phyloP scores from a whole-genome alignment of 2,113 vertebrate species.

The Mustela nigripes region DNA sequence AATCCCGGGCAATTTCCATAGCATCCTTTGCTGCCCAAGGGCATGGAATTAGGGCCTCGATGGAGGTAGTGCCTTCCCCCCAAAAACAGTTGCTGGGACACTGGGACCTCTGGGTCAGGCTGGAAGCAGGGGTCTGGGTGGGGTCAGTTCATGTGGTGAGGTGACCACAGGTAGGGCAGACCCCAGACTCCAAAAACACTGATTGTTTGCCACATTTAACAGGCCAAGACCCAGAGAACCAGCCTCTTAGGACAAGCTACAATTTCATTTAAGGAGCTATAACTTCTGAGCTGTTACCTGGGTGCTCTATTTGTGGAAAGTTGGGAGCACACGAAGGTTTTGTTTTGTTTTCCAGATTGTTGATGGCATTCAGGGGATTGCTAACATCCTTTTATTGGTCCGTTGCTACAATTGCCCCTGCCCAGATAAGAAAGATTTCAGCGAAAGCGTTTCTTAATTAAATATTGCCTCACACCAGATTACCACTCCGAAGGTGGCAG shows the following conservation, averaged over 20 bases:
- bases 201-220: neutral
- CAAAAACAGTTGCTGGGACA: neutral
- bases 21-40: neutral
- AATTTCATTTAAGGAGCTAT: neutral
- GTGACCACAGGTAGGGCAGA: neutral
- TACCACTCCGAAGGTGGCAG: conserved; percentile 86
- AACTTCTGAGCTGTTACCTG: neutral
- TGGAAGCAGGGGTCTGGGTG: neutral
- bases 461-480: conserved; percentile 84
- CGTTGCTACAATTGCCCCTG: conserved; percentile 34
- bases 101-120: neutral
- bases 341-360: conserved; percentile 45
- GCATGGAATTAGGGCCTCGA: neutral
- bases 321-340: neutral
- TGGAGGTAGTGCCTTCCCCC: neutral
- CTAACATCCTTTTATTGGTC: conserved; percentile 49
- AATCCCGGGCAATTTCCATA: neutral
- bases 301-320: neutral
- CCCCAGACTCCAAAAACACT: neutral
- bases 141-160: neutral
- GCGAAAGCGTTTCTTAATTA: conserved; percentile 79
- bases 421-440: conserved; percentile 68
- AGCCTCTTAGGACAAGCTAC: neutral
- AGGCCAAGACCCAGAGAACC: neutral
- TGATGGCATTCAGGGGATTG: neutral